Evolutionary conservation across 2,113 vertebrate genomes (phyloP).

Genomic region (Gobio gobio): DNA sequence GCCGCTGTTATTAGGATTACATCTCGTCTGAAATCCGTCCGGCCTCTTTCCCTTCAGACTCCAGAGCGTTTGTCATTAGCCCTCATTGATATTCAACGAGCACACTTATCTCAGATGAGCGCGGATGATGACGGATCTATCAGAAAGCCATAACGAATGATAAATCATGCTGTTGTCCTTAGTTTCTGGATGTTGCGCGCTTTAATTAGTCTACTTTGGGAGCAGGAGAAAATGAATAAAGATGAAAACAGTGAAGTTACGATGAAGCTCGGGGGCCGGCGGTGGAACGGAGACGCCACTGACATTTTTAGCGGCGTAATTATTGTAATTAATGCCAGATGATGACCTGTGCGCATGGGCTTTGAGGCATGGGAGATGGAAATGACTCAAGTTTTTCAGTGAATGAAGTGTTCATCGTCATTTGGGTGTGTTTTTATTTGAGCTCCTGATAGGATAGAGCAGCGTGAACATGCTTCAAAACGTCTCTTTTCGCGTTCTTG

Average conservation of each 20-base stretch:
- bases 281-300: background rate
- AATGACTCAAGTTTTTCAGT: background rate
- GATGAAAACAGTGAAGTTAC: conserved; percentile 46
- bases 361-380: conserved; percentile 1
- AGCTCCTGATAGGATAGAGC: background rate
- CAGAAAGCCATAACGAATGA: conserved; percentile 47
- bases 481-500: background rate
- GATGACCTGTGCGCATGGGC: conserved; percentile 32
- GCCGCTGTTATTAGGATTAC: too few species aligned
- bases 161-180: conserved; percentile 56
- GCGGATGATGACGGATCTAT: conserved; percentile 51
- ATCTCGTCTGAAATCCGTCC: background rate
- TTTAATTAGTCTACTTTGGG: conserved; percentile 56
- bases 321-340: conserved; percentile 39
- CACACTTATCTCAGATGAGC: conserved; percentile 19
- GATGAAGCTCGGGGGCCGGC: conserved; percentile 3
- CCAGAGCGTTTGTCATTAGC: conserved; percentile 37
- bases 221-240: conserved; percentile 52
- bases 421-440: background rate
- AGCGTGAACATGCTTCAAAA: background rate
- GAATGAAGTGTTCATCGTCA: too few species aligned
- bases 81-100: conserved; percentile 50
- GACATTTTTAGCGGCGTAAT: conserved; percentile 22
- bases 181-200: conserved; percentile 53
- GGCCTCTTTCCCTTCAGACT: conserved; percentile 34